Conservation (phyloP, 2,113 vertebrate genomes). For the Psephotus haematonotus region DNA sequence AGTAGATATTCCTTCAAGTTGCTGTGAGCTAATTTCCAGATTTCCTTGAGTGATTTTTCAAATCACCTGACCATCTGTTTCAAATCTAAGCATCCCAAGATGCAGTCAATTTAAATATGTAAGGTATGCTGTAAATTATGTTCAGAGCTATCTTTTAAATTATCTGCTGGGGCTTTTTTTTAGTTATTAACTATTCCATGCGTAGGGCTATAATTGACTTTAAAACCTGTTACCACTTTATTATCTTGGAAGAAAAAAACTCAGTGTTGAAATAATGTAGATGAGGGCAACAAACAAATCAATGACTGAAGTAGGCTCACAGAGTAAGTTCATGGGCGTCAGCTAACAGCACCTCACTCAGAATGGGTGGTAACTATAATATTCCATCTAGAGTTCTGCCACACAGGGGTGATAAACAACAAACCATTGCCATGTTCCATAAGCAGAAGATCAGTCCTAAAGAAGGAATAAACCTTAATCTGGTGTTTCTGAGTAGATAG, state of each 20-base stretch:
- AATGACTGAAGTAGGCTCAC: background rate
- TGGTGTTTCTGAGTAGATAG: background rate
- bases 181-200: background rate
- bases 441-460: background rate
- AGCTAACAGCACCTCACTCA: background rate
- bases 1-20: background rate
- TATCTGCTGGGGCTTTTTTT: background rate
- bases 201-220: background rate
- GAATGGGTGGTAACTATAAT: background rate
- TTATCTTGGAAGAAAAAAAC: background rate
- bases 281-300: background rate
- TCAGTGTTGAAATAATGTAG: background rate
- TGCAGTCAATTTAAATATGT: background rate
- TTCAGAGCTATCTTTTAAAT: slow-evolving; percentile 10
- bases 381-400: background rate
- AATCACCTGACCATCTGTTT: slow-evolving; percentile 65
- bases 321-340: background rate
- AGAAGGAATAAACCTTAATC: background rate
- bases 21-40: slow-evolving; percentile 1
- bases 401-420: background rate
- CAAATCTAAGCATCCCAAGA: slow-evolving; percentile 20
- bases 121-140: background rate
- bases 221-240: slow-evolving; percentile 13
- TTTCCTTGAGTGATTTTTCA: slow-evolving; percentile 52
- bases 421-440: background rate